Percentiles rank a stretch among this genome's conserved stretches.
These are phyloP conservation scores for Lycophotia porphyrea DNA, from an alignment of 2,888 invertebrate species.

Conservation along the genomic window DNA sequence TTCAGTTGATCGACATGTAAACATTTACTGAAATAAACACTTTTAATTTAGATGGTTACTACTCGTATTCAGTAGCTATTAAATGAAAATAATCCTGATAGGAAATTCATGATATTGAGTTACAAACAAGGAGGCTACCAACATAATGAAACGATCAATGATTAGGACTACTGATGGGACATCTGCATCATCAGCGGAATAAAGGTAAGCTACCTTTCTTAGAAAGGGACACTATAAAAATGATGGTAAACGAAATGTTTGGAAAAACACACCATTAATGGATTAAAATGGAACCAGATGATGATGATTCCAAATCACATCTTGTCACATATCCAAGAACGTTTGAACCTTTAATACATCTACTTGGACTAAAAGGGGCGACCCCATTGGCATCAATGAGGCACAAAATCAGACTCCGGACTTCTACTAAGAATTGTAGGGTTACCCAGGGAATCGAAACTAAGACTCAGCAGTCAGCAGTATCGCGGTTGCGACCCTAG, in stretches of 20 bases:
- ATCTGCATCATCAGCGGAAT: neutral
- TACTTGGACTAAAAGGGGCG: neutral
- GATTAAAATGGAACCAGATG: neutral
- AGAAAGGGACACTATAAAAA: neutral
- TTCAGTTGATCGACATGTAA: neutral
- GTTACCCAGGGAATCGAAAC: neutral
- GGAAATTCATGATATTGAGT: neutral
- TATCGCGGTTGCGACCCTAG: rapidly evolving
- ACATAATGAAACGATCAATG: neutral
- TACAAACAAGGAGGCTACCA: too few relatives aligned
- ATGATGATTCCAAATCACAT: too few relatives aligned
- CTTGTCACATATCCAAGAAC: neutral
- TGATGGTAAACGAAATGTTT: neutral
- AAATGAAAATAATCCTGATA: neutral
- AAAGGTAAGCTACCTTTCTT: neutral
- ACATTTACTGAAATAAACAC: neutral
- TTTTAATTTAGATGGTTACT: neutral
- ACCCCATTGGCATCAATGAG: neutral
- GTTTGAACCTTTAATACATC: neutral
- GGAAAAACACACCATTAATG: neutral
- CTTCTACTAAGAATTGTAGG: neutral
- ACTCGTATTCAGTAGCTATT: neutral
- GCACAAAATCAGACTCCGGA: neutral
- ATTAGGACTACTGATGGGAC: neutral
- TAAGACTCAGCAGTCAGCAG: neutral